Percentiles rank a stretch among this genome's conserved stretches.
Conservation (phyloP, 1,140 invertebrate species). For the Temnothorax curvispinosus region DNA sequence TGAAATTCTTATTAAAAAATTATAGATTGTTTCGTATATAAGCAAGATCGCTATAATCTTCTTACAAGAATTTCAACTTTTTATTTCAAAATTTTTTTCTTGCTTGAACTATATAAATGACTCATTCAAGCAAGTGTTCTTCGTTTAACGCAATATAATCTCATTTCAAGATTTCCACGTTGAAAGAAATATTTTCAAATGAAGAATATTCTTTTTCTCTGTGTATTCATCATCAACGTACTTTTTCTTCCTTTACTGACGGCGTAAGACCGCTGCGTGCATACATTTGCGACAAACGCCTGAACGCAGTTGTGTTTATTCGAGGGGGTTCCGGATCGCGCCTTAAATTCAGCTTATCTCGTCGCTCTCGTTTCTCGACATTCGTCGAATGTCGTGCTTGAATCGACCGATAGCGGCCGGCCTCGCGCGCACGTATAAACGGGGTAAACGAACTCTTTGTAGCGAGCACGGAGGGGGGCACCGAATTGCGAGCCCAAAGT, state of each 20-base stretch:
- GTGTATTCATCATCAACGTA: background rate
- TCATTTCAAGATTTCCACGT: too few relatives aligned
- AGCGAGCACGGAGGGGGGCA: conserved; percentile 68
- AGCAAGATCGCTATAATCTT: too few relatives aligned
- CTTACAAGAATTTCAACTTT: too few relatives aligned
- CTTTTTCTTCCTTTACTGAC: background rate
- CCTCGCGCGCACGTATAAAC: conserved; percentile 74
- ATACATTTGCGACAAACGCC: conserved; percentile 62
- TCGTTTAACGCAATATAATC: too few relatives aligned
- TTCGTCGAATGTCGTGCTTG: conserved; percentile 76
- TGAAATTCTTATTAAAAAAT: too few relatives aligned
- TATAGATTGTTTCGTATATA: too few relatives aligned
- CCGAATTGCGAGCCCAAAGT: conserved; percentile 77
- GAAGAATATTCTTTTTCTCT: background rate
- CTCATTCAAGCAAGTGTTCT: too few relatives aligned
- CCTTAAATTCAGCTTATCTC: conserved; percentile 74
- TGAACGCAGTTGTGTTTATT: conserved; percentile 68
- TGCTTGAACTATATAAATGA: too few relatives aligned
- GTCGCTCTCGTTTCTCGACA: conserved; percentile 62
- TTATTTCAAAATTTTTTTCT: too few relatives aligned
- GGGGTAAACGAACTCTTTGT: conserved; percentile 77
- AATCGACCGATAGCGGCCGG: conserved; percentile 83
- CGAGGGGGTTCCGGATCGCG: conserved; percentile 60
- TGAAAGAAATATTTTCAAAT: too few relatives aligned
- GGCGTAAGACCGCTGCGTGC: background rate